Percentiles rank a stretch among this genome's conserved stretches.
These are phyloP conservation scores for Scaeva pyrastri DNA, from an alignment of 2,888 invertebrate genomes.

Conservation along the genomic window DNA sequence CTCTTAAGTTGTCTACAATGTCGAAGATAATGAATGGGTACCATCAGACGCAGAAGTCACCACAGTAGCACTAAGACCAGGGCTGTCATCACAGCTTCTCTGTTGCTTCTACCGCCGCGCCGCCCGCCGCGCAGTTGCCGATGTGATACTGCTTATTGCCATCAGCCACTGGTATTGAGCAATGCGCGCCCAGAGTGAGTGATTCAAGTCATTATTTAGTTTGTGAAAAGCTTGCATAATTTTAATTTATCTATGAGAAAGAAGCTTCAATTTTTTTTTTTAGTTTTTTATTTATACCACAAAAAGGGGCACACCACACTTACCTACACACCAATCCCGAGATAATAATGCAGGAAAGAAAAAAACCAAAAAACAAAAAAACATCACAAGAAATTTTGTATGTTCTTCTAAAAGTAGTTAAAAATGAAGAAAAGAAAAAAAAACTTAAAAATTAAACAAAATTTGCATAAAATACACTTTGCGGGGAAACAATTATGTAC, in stretches of 20 bases:
- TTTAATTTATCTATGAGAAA: constrained; percentile 76
- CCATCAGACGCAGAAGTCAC: constrained; percentile 19
- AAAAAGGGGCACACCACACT: constrained; percentile 27
- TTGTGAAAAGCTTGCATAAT: constrained; percentile 75
- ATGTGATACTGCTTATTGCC: constrained; percentile 14
- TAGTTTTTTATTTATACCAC: constrained; percentile 35
- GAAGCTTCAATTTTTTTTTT: constrained; percentile 61
- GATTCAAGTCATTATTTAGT: constrained; percentile 73
- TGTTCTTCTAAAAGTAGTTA: constrained; percentile 49
- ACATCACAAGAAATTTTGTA: constrained; percentile 66
- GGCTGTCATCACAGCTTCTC: constrained; percentile 59
- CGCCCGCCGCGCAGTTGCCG: too few relatives aligned
- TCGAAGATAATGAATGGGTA: constrained; percentile 72
- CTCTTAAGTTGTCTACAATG: constrained; percentile 46
- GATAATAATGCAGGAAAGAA: constrained; percentile 54
- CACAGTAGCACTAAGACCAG: constrained; percentile 17
- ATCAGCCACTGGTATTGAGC: constrained; percentile 58
- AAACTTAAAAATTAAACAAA: constrained; percentile 43
- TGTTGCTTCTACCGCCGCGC: neutral
- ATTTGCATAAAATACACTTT: constrained; percentile 71
- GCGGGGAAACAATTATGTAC: constrained; percentile 22
- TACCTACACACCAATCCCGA: constrained; percentile 10
- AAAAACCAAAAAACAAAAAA: constrained; percentile 32
- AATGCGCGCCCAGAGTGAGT: constrained; percentile 61
- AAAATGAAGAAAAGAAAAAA: constrained; percentile 10